A percentile compares a stretch with the other conserved stretches of the same genome.
Conservation (phyloP, 2,113 vertebrate species). For the Plestiodon gilberti region DNA sequence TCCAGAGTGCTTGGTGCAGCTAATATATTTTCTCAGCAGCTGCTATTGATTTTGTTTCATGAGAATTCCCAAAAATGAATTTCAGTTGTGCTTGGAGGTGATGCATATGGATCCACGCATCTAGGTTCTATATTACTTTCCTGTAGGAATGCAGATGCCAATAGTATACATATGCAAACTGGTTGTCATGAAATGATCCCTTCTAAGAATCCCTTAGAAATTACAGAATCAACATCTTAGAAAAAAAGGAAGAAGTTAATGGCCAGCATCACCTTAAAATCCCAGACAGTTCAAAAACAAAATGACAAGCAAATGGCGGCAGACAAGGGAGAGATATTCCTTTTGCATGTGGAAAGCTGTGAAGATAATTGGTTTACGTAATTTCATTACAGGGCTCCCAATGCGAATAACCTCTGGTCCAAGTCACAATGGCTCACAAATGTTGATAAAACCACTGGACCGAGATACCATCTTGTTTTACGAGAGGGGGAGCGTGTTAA, state of each 20-base stretch:
- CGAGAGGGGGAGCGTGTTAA: neutral
- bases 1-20: neutral
- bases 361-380: constrained; percentile 23
- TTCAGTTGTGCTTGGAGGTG: neutral
- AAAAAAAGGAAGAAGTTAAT: neutral
- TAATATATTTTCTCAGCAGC: neutral
- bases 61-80: neutral
- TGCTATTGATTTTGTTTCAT: neutral
- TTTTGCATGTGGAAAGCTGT: neutral
- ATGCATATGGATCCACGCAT: neutral
- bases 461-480: neutral
- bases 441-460: neutral
- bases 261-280: neutral
- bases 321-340: constrained; percentile 4
- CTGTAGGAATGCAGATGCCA: neutral
- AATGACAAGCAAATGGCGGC: neutral
- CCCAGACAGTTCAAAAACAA: constrained; percentile 13
- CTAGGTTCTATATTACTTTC: neutral
- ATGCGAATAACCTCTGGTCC: neutral
- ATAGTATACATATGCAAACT: too few species aligned
- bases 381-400: neutral
- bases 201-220: neutral
- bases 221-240: neutral
- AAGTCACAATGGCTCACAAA: neutral
- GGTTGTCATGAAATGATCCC: too few species aligned